Base-by-base conservation (phyloP, 1,140 invertebrate species). In the Drosophila seguyi region DNA sequence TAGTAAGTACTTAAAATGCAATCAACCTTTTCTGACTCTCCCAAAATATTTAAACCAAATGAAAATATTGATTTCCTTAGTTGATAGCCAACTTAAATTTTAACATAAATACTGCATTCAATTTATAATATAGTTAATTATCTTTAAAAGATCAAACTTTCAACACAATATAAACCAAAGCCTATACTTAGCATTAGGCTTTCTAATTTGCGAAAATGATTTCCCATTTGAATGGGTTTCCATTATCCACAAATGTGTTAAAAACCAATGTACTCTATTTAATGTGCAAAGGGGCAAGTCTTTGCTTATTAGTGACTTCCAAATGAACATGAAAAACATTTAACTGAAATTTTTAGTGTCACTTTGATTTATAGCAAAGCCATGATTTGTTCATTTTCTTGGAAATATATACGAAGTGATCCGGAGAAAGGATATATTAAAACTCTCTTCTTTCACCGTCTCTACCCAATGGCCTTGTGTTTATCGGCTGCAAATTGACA, bases 401-500 rank as follows among this genome's bases (percentile, higher is more conserved):
- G 18, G 18, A 14, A 36, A 55, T 38, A 25, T 38, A 8, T 11
- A 25, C 20, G 14, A 5, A 55, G 11, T 55, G 2, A 55, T 3
- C 38, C 10, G 38, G 38, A 42, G 58, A 29, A 41, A 60, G 29
- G 27, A 13, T n/a, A 31, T 29, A 27, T 53, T 20, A 27, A 29
- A 36, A 20, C 13, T 29, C 1, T 16, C 6, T 27, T 25, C 39
- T n/a, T 41, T 14, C 18, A 13, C 16, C 20, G n/a, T 25, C 31
- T 42, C 11, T 22, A 34, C 8, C 14, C 27, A 42, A 36, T 10
- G 31, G 39, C 20, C 16, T 25, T 56, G 38, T 56, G 38, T 61
- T 63, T 63, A 61, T 61, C 0, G 38, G 1, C n/a, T 34, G 56
- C 25, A 22, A 60, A 41, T 60, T 22, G 27, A 38, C 61, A 53